A percentile compares a stretch with the other conserved stretches of the same genome.
These are phyloP conservation scores for Diplodus sargus DNA, from an alignment of 2,797 vertebrate genomes.

Conservation along the genomic window DNA sequence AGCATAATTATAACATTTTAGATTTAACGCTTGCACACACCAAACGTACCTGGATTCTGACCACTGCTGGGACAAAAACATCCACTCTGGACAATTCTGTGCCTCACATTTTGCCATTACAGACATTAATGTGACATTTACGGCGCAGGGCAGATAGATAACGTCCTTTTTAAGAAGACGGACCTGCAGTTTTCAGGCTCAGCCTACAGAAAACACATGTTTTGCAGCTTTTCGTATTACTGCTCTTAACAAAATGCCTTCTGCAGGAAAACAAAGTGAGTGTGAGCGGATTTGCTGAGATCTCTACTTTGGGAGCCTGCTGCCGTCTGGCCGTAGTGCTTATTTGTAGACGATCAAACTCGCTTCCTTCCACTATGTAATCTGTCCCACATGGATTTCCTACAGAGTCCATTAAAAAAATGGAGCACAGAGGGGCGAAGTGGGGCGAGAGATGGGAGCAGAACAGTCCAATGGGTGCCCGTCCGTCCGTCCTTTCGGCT, in stretches of 20 bases:
- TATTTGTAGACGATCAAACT: constrained; percentile 81
- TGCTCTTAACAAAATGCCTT: constrained; percentile 54
- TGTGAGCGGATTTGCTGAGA: constrained; percentile 73
- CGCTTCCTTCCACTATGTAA: constrained; percentile 75
- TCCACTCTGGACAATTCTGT: too few relatives aligned
- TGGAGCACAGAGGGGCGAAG: constrained; percentile 30
- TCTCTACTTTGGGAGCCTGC: constrained; percentile 63
- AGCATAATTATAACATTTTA: too few relatives aligned
- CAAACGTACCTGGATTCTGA: neutral
- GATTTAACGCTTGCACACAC: neutral
- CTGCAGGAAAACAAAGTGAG: constrained; percentile 68
- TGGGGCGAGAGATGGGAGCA: constrained; percentile 52
- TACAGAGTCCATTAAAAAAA: constrained; percentile 62
- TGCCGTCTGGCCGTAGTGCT: constrained; percentile 65
- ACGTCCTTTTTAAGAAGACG: too few relatives aligned
- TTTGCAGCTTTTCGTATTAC: constrained; percentile 31
- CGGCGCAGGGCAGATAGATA: neutral
- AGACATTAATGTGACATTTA: too few relatives aligned
- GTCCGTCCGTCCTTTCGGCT: neutral
- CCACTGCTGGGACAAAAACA: neutral
- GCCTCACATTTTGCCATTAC: too few relatives aligned
- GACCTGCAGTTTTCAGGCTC: neutral
- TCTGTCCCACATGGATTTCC: constrained; percentile 80
- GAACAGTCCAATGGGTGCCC: constrained; percentile 36
- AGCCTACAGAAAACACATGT: constrained; percentile 43